Conservation (phyloP, 2,113 vertebrate genomes). For the Thinocorus orbignyianus region DNA sequence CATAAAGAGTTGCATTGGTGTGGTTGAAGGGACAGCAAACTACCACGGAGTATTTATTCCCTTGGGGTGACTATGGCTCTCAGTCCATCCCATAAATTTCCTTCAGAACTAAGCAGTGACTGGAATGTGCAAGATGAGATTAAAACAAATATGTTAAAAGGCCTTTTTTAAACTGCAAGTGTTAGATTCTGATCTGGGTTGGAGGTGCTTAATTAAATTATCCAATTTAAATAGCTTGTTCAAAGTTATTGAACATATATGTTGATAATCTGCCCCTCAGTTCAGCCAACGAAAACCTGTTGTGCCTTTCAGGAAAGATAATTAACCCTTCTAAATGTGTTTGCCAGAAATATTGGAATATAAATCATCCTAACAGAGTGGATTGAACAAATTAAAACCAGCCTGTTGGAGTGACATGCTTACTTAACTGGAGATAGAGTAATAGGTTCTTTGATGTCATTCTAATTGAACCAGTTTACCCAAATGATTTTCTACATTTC, state of each 20-base stretch:
- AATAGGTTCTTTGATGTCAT: background rate
- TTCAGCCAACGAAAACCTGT: background rate
- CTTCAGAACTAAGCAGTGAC: background rate
- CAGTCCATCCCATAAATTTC: background rate
- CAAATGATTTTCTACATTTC: background rate
- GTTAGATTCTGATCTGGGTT: background rate
- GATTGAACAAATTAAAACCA: slow-evolving; percentile 33
- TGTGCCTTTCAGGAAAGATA: background rate
- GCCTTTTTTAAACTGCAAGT: background rate
- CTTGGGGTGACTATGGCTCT: background rate
- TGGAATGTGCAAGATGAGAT: background rate
- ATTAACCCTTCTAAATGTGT: background rate
- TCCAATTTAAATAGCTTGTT: background rate
- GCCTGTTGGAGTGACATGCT: background rate
- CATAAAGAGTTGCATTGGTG: background rate
- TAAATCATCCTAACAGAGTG: background rate
- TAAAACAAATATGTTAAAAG: background rate
- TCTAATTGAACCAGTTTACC: background rate
- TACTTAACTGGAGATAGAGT: slow-evolving; percentile 6
- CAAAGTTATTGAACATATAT: background rate
- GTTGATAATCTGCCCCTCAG: background rate
- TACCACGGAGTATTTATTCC: rapidly evolving
- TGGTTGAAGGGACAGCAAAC: background rate
- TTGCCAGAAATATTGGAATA: background rate
- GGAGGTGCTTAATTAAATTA: background rate